These are phyloP conservation scores for Heliothis peltigera DNA, from an alignment of 2,888 invertebrate species.

Conservation along the genomic window DNA sequence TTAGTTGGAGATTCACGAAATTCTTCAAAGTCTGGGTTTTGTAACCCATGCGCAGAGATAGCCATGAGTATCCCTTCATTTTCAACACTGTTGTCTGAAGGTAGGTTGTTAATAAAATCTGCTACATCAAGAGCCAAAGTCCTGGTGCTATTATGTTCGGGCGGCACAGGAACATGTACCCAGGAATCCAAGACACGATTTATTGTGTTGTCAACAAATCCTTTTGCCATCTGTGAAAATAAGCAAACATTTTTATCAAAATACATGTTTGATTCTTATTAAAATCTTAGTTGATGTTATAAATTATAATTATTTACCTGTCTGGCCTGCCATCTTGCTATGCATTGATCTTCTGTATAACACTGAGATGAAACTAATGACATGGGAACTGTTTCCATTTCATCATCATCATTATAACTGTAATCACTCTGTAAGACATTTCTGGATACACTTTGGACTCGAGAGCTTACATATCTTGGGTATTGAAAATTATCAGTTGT, in stretches of 20 bases:
- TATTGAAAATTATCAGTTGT: conserved; percentile 72
- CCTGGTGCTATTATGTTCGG: conserved; percentile 77
- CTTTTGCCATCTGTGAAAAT: conserved; percentile 89
- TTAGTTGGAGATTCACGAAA: conserved; percentile 35
- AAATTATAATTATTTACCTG: conserved; percentile 80
- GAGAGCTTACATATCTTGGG: conserved; percentile 77
- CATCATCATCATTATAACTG: conserved; percentile 60
- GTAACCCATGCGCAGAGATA: conserved; percentile 92
- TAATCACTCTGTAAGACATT: conserved; percentile 54
- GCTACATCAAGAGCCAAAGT: conserved; percentile 83
- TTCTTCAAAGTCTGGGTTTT: conserved; percentile 70
- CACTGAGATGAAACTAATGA: conserved; percentile 71
- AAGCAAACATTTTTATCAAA: not conserved
- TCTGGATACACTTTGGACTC: conserved; percentile 62
- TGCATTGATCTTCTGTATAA: conserved; percentile 81
- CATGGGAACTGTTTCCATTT: conserved; percentile 62
- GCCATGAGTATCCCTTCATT: conserved; percentile 94
- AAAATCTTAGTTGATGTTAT: not conserved
- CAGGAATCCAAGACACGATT: conserved; percentile 92
- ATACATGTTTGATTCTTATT: not conserved
- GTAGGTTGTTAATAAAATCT: conserved; percentile 89
- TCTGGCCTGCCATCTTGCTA: conserved; percentile 91
- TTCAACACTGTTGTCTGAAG: conserved; percentile 90
- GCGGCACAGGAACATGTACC: conserved; percentile 85
- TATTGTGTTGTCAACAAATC: conserved; percentile 92